Percentiles rank a stretch among this genome's conserved stretches.
Conservation (phyloP, 2,113 vertebrate species). For the Speoplatyrhinus poulsoni region DNA sequence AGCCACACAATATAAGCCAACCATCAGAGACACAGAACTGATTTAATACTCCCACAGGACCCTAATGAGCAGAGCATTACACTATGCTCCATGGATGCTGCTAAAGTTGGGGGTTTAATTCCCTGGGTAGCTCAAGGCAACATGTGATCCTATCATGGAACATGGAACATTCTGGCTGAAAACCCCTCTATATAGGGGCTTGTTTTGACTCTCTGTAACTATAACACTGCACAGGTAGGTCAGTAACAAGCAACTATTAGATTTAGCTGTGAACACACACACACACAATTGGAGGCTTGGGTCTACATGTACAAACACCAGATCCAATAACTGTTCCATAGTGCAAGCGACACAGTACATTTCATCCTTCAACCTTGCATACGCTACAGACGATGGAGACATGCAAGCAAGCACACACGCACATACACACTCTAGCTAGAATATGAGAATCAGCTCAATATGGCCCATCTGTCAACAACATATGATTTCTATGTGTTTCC, state of each 20-base stretch:
- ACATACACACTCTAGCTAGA: not conserved
- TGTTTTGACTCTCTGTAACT: too few species aligned
- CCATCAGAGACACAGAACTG: constrained; percentile 40
- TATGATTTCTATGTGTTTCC: too few species aligned
- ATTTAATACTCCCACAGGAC: constrained; percentile 23
- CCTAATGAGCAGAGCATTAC: not conserved
- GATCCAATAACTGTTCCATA: constrained; percentile 37
- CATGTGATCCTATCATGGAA: too few species aligned
- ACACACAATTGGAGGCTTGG: constrained; percentile 12
- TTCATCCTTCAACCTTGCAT: not conserved
- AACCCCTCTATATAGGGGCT: too few species aligned
- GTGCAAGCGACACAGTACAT: not conserved
- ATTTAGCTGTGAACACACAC: not conserved
- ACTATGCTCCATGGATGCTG: too few species aligned
- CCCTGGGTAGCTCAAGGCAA: not conserved
- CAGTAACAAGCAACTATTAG: too few species aligned
- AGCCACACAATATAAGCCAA: constrained; percentile 9
- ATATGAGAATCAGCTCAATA: not conserved
- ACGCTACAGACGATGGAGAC: not conserved
- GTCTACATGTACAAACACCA: constrained; percentile 10
- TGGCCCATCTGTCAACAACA: too few species aligned
- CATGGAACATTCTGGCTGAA: too few species aligned
- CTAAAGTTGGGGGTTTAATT: not conserved
- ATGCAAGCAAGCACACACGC: too few species aligned
- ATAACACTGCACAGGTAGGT: too few species aligned